Conservation (phyloP, 2,797 vertebrate species). For the Parauchenoglanis ngamensis region DNA sequence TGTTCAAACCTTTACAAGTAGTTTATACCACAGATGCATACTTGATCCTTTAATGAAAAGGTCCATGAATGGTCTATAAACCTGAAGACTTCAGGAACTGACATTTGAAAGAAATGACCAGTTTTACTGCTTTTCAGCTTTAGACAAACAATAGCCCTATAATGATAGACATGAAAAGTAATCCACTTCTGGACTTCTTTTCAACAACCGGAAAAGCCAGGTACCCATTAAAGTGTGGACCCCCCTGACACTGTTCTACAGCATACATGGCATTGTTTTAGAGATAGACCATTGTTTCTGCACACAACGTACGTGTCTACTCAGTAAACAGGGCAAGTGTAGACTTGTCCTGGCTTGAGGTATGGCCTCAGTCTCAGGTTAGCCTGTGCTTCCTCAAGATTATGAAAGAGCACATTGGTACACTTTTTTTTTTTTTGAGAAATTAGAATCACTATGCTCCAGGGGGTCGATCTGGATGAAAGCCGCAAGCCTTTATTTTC, state of each 20-base stretch:
- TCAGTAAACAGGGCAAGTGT: slow-evolving; percentile 63
- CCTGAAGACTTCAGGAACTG: background rate
- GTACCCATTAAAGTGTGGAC: slow-evolving; percentile 38
- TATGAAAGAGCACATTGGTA: slow-evolving; percentile 32
- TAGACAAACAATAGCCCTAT: slow-evolving; percentile 18
- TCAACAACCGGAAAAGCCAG: slow-evolving; percentile 39
- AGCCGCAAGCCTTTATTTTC: slow-evolving; percentile 13
- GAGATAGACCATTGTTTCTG: slow-evolving; percentile 58
- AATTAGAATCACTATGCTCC: slow-evolving; percentile 23
- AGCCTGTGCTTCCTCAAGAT: slow-evolving; percentile 42
- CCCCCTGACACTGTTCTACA: slow-evolving; percentile 39
- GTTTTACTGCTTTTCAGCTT: slow-evolving; percentile 20
- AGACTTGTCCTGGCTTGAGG: slow-evolving; percentile 55
- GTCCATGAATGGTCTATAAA: background rate
- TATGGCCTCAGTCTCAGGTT: slow-evolving; percentile 52
- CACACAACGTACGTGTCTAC: slow-evolving; percentile 55
- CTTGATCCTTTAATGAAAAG: background rate
- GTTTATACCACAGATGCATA: background rate
- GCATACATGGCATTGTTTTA: slow-evolving; percentile 44
- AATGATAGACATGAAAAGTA: slow-evolving; percentile 30
- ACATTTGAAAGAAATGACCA: slow-evolving; percentile 14
- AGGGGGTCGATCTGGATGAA: slow-evolving; percentile 28
- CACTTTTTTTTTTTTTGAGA: slow-evolving; percentile 34
- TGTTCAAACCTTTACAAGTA: background rate
- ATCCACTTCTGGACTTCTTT: slow-evolving; percentile 31